phyloP scores from a whole-genome alignment of 2,113 vertebrate genomes.

The Montifringilla adamsi region DNA sequence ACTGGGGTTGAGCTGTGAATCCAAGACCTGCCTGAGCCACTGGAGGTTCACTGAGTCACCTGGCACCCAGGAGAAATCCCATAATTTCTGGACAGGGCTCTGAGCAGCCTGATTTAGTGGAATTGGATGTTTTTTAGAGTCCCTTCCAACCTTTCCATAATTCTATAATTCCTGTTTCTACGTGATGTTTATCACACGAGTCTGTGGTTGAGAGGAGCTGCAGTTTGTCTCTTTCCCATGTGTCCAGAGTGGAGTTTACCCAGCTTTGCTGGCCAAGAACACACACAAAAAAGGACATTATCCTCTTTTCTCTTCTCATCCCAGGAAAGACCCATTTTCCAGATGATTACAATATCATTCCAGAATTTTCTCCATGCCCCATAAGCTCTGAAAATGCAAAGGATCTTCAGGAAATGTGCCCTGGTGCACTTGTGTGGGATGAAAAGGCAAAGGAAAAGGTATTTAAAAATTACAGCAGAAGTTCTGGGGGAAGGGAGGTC shows the following conservation, averaged over 20 bases:
- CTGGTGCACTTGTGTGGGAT: neutral
- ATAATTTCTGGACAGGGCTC: neutral
- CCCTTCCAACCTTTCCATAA: neutral
- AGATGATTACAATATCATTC: neutral
- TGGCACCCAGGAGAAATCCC: neutral
- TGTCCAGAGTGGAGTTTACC: neutral
- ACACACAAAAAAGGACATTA: neutral
- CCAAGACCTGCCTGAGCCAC: neutral
- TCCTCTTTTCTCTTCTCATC: neutral
- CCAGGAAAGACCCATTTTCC: neutral
- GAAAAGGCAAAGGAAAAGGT: neutral
- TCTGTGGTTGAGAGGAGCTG: neutral
- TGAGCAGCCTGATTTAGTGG: neutral
- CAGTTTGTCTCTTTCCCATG: neutral
- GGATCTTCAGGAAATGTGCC: neutral
- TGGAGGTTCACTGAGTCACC: neutral
- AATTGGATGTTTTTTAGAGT: neutral
- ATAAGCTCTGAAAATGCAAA: neutral
- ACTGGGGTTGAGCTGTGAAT: neutral
- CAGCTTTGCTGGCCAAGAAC: neutral
- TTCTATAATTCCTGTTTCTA: neutral
- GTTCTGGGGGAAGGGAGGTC: neutral
- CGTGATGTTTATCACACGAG: neutral
- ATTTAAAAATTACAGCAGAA: neutral
- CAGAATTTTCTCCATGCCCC: neutral